A percentile compares a stretch with the other conserved stretches of the same genome.
These are phyloP conservation scores for Leptoclinus maculatus DNA, from an alignment of 2,797 vertebrate genomes.

Conservation along the genomic window DNA sequence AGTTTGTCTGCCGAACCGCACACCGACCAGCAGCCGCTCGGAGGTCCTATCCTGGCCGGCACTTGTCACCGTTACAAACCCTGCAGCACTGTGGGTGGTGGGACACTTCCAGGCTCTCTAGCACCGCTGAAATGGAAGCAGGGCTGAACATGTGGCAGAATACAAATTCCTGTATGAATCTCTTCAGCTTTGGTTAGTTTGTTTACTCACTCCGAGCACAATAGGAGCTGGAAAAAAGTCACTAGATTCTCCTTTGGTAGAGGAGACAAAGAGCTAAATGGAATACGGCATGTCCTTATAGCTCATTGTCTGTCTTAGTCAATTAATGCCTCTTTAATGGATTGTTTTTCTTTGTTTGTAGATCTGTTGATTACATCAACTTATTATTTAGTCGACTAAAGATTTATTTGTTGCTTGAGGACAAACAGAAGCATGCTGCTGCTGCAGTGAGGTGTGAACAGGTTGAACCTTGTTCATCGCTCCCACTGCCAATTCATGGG, in stretches of 20 bases:
- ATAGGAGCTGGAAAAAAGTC: not conserved
- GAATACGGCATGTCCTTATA: not conserved
- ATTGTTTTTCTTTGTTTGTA: not conserved
- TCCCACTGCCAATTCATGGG: not conserved
- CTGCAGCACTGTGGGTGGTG: conserved; percentile 29
- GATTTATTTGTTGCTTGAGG: not conserved
- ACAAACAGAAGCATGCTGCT: not conserved
- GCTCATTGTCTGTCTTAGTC: not conserved
- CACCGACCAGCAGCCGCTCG: conserved; percentile 19
- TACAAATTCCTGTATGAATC: conserved; percentile 39
- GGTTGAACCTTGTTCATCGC: not conserved
- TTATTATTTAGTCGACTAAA: not conserved
- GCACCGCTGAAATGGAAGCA: conserved; percentile 36
- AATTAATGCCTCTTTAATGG: too few relatives aligned
- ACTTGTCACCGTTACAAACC: conserved; percentile 20
- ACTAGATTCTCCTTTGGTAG: not conserved
- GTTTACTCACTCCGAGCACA: conserved; percentile 2
- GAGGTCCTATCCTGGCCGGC: conserved; percentile 32
- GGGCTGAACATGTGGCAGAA: conserved; percentile 8
- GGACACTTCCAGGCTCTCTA: conserved; percentile 36
- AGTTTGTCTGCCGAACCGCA: conserved; percentile 46
- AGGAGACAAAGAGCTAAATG: not conserved
- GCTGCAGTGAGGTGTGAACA: conserved; percentile 3
- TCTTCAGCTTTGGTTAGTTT: conserved; percentile 17
- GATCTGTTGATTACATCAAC: not conserved